phyloP scores from a whole-genome alignment of 2,113 vertebrate species.

The Mirounga angustirostris region DNA sequence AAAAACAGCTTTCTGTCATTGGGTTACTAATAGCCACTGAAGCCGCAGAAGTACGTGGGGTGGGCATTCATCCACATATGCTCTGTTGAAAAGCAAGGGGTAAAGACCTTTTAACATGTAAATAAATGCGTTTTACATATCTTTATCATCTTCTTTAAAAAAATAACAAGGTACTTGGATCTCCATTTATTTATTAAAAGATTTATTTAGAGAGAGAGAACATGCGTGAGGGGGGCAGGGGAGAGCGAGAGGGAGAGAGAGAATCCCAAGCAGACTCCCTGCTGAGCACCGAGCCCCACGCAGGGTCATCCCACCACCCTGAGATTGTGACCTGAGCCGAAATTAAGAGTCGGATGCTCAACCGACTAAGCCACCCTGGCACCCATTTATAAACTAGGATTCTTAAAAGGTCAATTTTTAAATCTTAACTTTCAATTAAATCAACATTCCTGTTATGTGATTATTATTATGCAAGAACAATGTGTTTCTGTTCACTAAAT shows the following conservation, averaged over 20 bases:
- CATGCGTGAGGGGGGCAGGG: too few species aligned
- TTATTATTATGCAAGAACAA: not conserved
- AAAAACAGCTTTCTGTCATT: not conserved
- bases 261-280: not conserved
- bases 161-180: not conserved
- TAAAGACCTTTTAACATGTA: constrained; percentile 1
- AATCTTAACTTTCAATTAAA: constrained; percentile 10
- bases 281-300: not conserved
- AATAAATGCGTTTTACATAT: not conserved
- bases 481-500: not conserved
- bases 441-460: not conserved
- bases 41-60: not conserved
- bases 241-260: not conserved
- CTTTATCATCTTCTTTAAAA: not conserved
- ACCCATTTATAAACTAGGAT: not conserved
- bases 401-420: not conserved
- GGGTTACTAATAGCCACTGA: not conserved
- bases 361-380: not conserved
- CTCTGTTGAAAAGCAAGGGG: constrained; percentile 23
- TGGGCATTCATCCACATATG: not conserved
- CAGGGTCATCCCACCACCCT: not conserved
- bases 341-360: not conserved
- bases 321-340: not conserved
- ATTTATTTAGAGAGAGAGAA: not conserved
- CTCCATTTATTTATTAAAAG: not conserved